Percentiles rank a stretch among this genome's conserved stretches.
These are phyloP conservation scores for Halyomorpha halys DNA, from an alignment of 1,140 invertebrate genomes.

Conservation along the genomic window DNA sequence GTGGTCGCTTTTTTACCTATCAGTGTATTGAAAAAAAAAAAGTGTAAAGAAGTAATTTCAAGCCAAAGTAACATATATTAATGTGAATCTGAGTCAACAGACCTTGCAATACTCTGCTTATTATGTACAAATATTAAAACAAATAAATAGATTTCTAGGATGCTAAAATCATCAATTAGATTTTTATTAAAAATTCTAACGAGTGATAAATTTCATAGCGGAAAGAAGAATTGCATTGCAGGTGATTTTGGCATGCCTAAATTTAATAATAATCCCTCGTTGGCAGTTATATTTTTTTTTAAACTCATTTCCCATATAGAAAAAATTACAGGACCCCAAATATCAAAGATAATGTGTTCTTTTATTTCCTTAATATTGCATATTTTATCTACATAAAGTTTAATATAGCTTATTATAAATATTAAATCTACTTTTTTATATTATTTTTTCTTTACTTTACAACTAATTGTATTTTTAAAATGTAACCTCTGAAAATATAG, in stretches of 20 bases:
- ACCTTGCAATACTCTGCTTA: too few relatives aligned
- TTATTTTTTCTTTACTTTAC: not conserved
- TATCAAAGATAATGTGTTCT: conserved; percentile 9
- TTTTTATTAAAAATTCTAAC: too few relatives aligned
- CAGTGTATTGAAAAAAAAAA: too few relatives aligned
- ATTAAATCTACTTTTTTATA: conserved; percentile 5
- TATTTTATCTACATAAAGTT: too few relatives aligned
- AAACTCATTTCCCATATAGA: not conserved
- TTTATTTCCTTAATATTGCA: not conserved
- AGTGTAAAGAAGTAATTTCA: too few relatives aligned
- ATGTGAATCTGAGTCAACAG: too few relatives aligned
- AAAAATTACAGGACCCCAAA: not conserved
- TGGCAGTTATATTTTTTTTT: conserved; percentile 1
- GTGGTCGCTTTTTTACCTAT: too few relatives aligned
- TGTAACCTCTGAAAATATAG: conserved; percentile 11
- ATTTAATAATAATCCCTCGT: not conserved
- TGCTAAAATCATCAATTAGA: too few relatives aligned
- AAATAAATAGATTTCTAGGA: too few relatives aligned
- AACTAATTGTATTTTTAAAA: conserved; percentile 8
- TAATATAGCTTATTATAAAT: conserved; percentile 1
- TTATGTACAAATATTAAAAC: too few relatives aligned
- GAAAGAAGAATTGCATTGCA: not conserved
- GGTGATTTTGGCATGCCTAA: conserved; percentile 6
- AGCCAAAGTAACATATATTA: too few relatives aligned
- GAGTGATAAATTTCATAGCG: too few relatives aligned